A percentile compares a stretch with the other conserved stretches of the same genome.
phyloP scores from a whole-genome alignment of 2,888 invertebrate species.

The Caenorhabditis angaria region DNA sequence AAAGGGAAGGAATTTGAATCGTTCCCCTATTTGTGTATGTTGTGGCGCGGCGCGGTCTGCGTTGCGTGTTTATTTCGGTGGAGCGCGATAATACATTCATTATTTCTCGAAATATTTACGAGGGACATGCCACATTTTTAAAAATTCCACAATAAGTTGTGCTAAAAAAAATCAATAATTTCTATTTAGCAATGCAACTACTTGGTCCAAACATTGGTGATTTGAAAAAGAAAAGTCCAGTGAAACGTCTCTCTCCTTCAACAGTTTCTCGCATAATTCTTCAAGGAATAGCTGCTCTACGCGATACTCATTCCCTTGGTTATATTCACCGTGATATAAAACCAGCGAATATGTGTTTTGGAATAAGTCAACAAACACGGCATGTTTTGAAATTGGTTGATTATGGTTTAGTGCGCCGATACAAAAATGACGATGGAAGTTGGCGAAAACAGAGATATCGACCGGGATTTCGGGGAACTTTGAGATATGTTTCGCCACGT shows the following conservation, averaged over 20 bases:
- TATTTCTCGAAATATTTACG: too few species aligned
- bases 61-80: too few species aligned
- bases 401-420: constrained; percentile 56
- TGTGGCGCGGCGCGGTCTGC: too few species aligned
- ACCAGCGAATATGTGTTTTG: constrained; percentile 63
- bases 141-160: too few species aligned
- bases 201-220: constrained; percentile 60
- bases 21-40: too few species aligned
- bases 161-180: too few species aligned
- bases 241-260: constrained; percentile 43
- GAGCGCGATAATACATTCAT: too few species aligned
- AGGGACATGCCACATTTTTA: too few species aligned
- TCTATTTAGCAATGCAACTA: constrained; percentile 53
- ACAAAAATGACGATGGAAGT: constrained; percentile 44
- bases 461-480: constrained; percentile 60
- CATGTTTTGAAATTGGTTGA: constrained; percentile 50
- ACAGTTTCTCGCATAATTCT: constrained; percentile 53
- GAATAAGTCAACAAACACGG: constrained; percentile 50
- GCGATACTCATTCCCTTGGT: constrained; percentile 59
- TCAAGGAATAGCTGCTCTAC: constrained; percentile 58
- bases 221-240: constrained; percentile 52
- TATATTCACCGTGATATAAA: constrained; percentile 64
- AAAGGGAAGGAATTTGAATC: too few species aligned
- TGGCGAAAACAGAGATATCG: constrained; percentile 27
- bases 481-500: constrained; percentile 61